These are phyloP conservation scores for Caenorhabditis sp. DNA, from an alignment of 2,888 invertebrate species.

Conservation along the genomic window DNA sequence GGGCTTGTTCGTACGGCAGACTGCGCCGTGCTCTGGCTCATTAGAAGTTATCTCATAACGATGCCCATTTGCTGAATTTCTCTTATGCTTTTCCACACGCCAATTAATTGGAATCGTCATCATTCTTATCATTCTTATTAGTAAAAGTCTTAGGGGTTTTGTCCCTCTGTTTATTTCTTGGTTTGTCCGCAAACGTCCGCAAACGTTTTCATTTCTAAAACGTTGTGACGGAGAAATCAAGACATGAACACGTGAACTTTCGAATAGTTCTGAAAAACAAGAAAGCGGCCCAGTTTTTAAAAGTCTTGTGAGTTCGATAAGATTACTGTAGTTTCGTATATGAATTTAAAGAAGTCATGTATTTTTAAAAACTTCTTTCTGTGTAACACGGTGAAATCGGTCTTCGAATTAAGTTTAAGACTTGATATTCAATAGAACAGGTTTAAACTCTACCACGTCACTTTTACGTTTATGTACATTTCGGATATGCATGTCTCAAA, in stretches of 20 bases:
- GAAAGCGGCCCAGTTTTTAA: no score
- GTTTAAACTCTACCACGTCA: no score
- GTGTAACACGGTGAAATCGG: slow-evolving; percentile 1
- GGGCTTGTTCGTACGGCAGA: slow-evolving; percentile 34
- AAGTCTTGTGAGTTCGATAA: not conserved
- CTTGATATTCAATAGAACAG: no score
- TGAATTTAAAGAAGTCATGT: no score
- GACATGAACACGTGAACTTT: no score
- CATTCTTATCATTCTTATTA: not conserved
- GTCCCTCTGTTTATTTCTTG: not conserved
- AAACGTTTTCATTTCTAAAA: no score
- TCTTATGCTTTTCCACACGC: slow-evolving; percentile 15
- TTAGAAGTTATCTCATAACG: slow-evolving; percentile 24
- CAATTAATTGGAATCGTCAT: no score
- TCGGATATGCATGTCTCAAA: slow-evolving; percentile 15
- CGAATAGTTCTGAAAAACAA: no score
- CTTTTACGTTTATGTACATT: slow-evolving; percentile 27
- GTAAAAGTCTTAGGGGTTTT: not conserved
- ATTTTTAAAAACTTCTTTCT: not conserved
- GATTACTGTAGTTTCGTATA: slow-evolving; percentile 7
- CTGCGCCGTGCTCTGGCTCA: slow-evolving; percentile 33
- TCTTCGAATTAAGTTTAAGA: no score
- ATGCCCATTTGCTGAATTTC: slow-evolving; percentile 3
- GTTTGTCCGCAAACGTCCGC: no score
- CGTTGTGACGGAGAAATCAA: no score